phyloP scores from a whole-genome alignment of 2,113 vertebrate genomes.

The Phainopepla nitens region DNA sequence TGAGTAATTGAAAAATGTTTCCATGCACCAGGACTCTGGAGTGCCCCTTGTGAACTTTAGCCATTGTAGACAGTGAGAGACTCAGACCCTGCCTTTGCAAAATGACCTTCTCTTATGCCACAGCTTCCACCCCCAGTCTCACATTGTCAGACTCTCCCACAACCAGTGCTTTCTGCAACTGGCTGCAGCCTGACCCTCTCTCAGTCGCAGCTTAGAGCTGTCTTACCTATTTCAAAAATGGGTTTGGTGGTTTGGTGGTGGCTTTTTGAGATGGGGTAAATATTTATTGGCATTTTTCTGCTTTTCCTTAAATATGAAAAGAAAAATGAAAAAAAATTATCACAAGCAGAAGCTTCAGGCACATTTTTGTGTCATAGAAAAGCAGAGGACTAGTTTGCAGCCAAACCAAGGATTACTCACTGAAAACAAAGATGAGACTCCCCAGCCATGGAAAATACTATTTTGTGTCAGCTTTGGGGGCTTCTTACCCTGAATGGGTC shows the following conservation, averaged over 20 bases:
- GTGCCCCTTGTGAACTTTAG: not conserved
- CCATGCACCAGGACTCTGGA: not conserved
- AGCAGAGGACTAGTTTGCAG: not conserved
- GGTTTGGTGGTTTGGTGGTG: not conserved
- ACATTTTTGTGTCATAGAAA: not conserved
- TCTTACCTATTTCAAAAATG: not conserved
- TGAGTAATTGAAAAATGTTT: constrained; percentile 7
- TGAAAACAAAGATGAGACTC: not conserved
- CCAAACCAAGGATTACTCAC: not conserved
- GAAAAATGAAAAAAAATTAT: not conserved
- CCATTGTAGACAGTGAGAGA: not conserved
- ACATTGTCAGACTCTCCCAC: not conserved
- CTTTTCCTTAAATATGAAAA: not conserved
- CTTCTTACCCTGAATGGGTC: not conserved
- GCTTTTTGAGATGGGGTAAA: not conserved
- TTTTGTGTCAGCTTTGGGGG: not conserved
- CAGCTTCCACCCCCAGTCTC: constrained; percentile 1
- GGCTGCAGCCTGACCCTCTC: not conserved
- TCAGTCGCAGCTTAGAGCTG: not conserved
- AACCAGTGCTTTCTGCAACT: not conserved
- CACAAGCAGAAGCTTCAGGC: not conserved
- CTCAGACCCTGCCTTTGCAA: not conserved
- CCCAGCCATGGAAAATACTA: not conserved
- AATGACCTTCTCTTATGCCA: constrained; percentile 4
- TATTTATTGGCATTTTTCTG: not conserved